Percentiles rank a stretch among this genome's conserved stretches.
Evolutionary conservation across 2,113 vertebrate genomes (phyloP).

Genomic region (Alethe diademata): DNA sequence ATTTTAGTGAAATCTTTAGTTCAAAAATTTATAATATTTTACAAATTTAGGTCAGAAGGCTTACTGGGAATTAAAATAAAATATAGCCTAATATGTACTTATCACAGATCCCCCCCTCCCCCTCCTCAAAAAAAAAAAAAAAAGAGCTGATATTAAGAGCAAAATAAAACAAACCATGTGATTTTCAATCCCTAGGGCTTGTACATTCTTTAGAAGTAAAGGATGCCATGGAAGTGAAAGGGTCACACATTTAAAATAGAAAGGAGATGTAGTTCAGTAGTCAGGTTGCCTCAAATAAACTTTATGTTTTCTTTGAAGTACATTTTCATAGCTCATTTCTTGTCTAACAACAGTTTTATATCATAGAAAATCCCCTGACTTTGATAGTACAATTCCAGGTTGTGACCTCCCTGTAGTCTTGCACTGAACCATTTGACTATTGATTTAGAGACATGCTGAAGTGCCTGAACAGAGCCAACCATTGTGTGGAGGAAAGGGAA

Average conservation of each 20-base stretch:
- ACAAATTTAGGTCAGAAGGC: not conserved
- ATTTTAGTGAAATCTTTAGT: not conserved
- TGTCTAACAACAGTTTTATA: not conserved
- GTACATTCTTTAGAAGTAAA: not conserved
- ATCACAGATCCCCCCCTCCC: not conserved
- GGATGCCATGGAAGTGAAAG: fast-evolving
- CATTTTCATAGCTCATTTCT: not conserved
- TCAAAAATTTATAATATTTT: not conserved
- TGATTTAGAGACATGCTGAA: not conserved
- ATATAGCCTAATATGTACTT: not conserved
- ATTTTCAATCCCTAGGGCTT: not conserved
- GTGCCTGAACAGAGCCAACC: not conserved
- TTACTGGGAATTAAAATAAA: not conserved
- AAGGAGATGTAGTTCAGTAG: not conserved
- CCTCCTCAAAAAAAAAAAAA: too few relatives aligned
- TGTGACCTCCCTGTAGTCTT: not conserved
- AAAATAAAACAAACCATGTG: not conserved
- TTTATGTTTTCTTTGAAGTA: not conserved
- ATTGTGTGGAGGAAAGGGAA: not conserved
- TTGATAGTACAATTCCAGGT: not conserved
- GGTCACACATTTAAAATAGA: not conserved
- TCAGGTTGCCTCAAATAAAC: not conserved
- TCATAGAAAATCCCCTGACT: not conserved
- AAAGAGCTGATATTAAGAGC: not conserved
- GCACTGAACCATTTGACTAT: not conserved